Evolutionary conservation across 1,140 invertebrate species (phyloP), one percentile per base, ranked within the genome.

Genomic region (Drosophila oshimai): DNA sequence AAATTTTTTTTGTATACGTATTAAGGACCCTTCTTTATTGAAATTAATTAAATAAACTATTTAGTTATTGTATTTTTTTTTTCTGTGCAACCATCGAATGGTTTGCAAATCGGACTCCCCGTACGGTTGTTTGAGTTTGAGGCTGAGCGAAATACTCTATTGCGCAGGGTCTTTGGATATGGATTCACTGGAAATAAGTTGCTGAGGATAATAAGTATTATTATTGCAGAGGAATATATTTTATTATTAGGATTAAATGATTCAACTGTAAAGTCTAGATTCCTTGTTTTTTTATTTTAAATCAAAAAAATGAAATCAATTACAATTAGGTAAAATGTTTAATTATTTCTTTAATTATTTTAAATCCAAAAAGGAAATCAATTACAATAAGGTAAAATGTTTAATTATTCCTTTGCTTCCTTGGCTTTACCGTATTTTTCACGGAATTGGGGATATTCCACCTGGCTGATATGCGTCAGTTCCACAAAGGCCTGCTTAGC

Each of bases 121-220:
- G 46, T 74, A 51, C 57, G 12, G 10, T 3, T 28, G 15, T 6
- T 50, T 24, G 53, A 12, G 28, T 37, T 29, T 18, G 33, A 29
- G 33, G 37, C 68, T 77, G 81, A 87, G 72, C 81, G 81, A 86
- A 86, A 86, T 87, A 87, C 81, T 87, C 81, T 87, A 73, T 73
- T 65, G 58, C 60, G 24, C 12, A 22, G 45, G 53, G 13, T 45
- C 28, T 12, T 15, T 4, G 49, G 53, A 61, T 73, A 57, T 57
- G 44, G 58, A 18, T 55, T 45, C 36, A 42, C 31, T 42, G 12
- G 67, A 20, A 37, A 17, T 44, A 39, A 71, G 24, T 36, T 33
- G 36, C 34, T 17, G 15, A 6, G 15, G 1, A 24, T 12, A 28
- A 4, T 10, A 5, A 2, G 22, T 45, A 22, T 17, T 12, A 28